Evolutionary conservation across 2,797 vertebrate genomes (phyloP).

Genomic region (Karalla daura): DNA sequence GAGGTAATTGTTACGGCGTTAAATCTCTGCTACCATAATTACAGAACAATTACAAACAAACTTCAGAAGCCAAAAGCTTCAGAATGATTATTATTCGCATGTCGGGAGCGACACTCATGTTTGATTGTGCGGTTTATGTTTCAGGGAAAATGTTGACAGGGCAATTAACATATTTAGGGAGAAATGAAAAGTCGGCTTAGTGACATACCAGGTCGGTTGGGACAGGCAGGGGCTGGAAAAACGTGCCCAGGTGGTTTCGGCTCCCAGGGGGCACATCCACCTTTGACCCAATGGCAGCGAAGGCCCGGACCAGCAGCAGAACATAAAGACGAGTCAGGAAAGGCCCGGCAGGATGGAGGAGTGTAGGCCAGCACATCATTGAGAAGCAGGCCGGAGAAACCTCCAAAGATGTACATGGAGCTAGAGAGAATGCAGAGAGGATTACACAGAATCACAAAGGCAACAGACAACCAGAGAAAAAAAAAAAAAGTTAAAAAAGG

Average conservation of each 20-base stretch:
- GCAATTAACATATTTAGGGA: slow-evolving; percentile 4
- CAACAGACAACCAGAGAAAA: background rate
- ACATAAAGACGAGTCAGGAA: slow-evolving; percentile 84
- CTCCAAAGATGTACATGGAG: slow-evolving; percentile 95
- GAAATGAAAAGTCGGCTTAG: background rate
- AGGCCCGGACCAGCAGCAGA: slow-evolving; percentile 89
- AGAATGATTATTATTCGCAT: slow-evolving; percentile 47
- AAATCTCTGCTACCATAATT: slow-evolving; percentile 70
- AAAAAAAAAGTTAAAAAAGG: background rate
- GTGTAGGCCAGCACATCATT: slow-evolving; percentile 93
- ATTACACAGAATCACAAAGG: background rate
- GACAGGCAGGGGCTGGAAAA: slow-evolving; percentile 84
- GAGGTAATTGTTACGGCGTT: slow-evolving; percentile 57
- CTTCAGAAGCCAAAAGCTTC: slow-evolving; percentile 50
- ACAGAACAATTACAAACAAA: slow-evolving; percentile 57
- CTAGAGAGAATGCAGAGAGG: slow-evolving; percentile 64
- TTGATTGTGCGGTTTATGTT: background rate
- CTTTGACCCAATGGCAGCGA: slow-evolving; percentile 89
- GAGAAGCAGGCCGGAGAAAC: slow-evolving; percentile 92
- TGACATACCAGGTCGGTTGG: slow-evolving; percentile 51
- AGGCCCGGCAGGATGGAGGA: slow-evolving; percentile 92
- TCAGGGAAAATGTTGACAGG: slow-evolving; percentile 12
- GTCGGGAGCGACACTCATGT: slow-evolving; percentile 11
- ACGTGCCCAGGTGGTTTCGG: slow-evolving; percentile 75
- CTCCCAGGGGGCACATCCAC: slow-evolving; percentile 89